phyloP scores from a whole-genome alignment of 2,888 invertebrate species.

The Pharmacophagus antenor region DNA sequence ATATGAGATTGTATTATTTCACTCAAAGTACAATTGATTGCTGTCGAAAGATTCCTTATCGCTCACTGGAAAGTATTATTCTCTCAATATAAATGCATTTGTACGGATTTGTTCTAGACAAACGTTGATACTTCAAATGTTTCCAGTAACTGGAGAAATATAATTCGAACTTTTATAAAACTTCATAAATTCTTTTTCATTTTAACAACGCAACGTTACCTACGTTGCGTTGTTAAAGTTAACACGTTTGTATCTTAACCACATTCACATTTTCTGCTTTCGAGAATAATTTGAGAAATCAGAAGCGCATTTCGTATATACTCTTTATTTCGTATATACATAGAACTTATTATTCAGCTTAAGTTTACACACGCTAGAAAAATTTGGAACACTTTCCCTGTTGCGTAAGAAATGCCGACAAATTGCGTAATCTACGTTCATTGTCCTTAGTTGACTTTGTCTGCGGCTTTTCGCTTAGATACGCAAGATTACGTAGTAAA shows the following conservation, averaged over 20 bases:
- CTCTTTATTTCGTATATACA: not conserved
- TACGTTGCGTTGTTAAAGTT: no score
- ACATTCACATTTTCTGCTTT: no score
- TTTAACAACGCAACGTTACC: no score
- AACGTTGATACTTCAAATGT: not conserved
- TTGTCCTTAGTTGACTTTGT: constrained; percentile 20
- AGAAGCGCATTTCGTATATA: not conserved
- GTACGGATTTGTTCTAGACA: not conserved
- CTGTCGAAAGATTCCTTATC: not conserved
- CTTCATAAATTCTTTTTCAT: no score
- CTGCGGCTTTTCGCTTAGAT: not conserved
- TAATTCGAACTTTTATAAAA: no score
- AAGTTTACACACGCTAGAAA: not conserved
- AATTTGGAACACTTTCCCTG: not conserved
- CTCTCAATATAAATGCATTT: not conserved
- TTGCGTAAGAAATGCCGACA: constrained; percentile 9
- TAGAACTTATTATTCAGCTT: not conserved
- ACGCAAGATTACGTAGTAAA: not conserved
- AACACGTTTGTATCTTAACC: no score
- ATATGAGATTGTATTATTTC: constrained; percentile 2
- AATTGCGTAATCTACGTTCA: constrained; percentile 21
- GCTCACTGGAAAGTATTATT: not conserved
- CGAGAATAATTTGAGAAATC: no score
- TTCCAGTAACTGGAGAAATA: no score
- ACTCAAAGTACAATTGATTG: constrained; percentile 2